Percentiles rank a stretch among this genome's conserved stretches.
Conservation (phyloP, 2,113 vertebrate species). For the Dunckerocampus dactyliophorus region DNA sequence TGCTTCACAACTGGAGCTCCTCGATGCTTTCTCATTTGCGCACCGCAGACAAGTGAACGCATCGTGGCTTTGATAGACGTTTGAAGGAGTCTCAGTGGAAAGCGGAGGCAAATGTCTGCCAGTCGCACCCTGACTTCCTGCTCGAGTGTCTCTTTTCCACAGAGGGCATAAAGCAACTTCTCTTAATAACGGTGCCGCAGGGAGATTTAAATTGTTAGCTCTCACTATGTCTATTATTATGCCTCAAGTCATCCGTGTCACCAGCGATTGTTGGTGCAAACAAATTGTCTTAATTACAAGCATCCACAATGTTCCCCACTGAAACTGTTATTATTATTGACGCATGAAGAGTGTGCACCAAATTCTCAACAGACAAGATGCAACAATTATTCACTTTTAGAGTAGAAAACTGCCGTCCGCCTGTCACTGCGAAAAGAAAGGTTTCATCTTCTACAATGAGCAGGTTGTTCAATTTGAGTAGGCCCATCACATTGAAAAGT, state of each 20-base stretch:
- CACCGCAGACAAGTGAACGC: slow-evolving; percentile 37
- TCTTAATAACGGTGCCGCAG: slow-evolving; percentile 43
- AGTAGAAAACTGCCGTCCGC: slow-evolving; percentile 28
- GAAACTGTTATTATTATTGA: slow-evolving; percentile 36
- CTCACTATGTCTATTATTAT: slow-evolving; percentile 41
- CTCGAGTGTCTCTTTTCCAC: slow-evolving; percentile 29
- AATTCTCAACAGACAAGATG: slow-evolving; percentile 34
- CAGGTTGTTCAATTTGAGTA: slow-evolving; percentile 26
- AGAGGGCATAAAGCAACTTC: slow-evolving; percentile 38
- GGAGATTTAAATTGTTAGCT: slow-evolving; percentile 41
- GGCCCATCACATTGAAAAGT: slow-evolving; percentile 25
- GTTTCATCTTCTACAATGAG: slow-evolving; percentile 24
- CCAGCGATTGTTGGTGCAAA: slow-evolving; percentile 30
- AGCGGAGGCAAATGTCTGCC: slow-evolving; percentile 42
- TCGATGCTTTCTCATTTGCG: slow-evolving; percentile 46
- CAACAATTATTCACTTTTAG: slow-evolving; percentile 25
- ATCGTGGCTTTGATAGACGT: slow-evolving; percentile 43
- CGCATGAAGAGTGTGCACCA: slow-evolving; percentile 25
- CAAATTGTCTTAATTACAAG: slow-evolving; percentile 52
- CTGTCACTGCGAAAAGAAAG: slow-evolving; percentile 22
- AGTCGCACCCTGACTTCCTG: slow-evolving; percentile 53
- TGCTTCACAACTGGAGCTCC: slow-evolving; percentile 19
- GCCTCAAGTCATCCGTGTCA: slow-evolving; percentile 40
- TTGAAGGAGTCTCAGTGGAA: slow-evolving; percentile 32
- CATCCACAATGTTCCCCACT: slow-evolving; percentile 38